Conservation (phyloP, 2,888 invertebrate species). For the Acheta domesticus region DNA sequence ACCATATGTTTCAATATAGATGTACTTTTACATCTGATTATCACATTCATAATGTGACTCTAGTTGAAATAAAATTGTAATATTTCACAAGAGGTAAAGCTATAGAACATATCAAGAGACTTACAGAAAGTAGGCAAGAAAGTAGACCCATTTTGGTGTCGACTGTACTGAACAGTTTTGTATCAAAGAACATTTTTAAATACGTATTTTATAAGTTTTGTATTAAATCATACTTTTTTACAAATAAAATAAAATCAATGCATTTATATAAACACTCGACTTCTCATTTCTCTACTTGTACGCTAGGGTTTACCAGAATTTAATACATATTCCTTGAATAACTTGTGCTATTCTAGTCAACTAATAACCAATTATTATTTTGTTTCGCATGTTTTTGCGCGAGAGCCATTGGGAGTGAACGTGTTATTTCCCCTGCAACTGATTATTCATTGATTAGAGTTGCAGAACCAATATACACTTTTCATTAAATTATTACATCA, state of each 20-base stretch:
- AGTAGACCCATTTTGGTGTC: not conserved
- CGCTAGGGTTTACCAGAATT: too few relatives aligned
- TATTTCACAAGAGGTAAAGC: not conserved
- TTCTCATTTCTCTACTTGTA: not conserved
- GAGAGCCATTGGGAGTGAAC: too few relatives aligned
- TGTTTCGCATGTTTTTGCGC: too few relatives aligned
- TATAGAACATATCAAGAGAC: not conserved
- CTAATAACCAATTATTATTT: too few relatives aligned
- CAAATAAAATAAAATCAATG: conserved; percentile 30
- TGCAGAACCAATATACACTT: too few relatives aligned
- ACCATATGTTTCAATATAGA: too few relatives aligned
- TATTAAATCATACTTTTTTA: conserved; percentile 29
- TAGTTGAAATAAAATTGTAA: not conserved
- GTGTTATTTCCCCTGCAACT: too few relatives aligned
- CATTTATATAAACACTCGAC: conserved; percentile 20
- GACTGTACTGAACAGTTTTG: not conserved
- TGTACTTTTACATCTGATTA: not conserved
- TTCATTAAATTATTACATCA: too few relatives aligned
- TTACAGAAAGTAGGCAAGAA: not conserved
- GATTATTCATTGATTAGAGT: too few relatives aligned
- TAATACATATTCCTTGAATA: too few relatives aligned
- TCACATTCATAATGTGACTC: not conserved
- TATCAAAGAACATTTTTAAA: conserved; percentile 4
- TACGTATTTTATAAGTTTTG: conserved; percentile 32
- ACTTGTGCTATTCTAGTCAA: too few relatives aligned